Percentiles rank a stretch among this genome's conserved stretches.
Conservation (phyloP, 2,888 invertebrate species). For the Heliconius ismenius region DNA sequence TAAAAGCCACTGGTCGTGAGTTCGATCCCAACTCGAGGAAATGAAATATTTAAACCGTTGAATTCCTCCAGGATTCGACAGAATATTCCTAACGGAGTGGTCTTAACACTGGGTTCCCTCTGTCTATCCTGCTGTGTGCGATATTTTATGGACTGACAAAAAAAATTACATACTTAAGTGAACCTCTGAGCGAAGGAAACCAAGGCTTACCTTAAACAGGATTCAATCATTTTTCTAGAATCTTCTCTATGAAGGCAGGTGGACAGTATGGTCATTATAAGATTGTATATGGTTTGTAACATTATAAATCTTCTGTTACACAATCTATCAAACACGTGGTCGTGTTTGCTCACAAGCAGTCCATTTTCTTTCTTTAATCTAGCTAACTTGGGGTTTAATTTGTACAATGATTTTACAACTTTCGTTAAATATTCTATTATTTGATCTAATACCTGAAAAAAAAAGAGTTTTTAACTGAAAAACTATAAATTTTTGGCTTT, state of each 20-base stretch:
- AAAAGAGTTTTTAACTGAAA: constrained; percentile 16
- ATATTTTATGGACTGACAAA: neutral
- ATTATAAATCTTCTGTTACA: constrained; percentile 81
- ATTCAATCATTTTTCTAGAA: constrained; percentile 80
- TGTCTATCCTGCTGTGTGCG: too few species aligned
- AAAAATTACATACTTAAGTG: neutral
- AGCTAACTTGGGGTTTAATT: constrained; percentile 76
- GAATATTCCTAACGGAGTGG: too few species aligned
- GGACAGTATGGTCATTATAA: constrained; percentile 78
- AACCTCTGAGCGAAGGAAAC: neutral
- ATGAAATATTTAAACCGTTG: too few species aligned
- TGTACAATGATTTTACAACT: constrained; percentile 78
- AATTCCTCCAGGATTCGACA: too few species aligned
- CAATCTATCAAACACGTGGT: constrained; percentile 77
- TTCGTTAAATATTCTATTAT: constrained; percentile 79
- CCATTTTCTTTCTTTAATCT: constrained; percentile 71
- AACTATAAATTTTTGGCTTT: neutral
- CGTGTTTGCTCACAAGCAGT: constrained; percentile 72
- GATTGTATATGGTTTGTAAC: constrained; percentile 77
- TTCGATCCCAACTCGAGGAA: too few species aligned
- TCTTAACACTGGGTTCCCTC: too few species aligned
- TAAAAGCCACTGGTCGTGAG: too few species aligned
- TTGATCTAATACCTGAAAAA: constrained; percentile 82
- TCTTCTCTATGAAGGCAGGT: constrained; percentile 82
- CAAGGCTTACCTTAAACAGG: constrained; percentile 78